Percentiles rank a stretch among this genome's conserved stretches.
phyloP scores from a whole-genome alignment of 2,113 vertebrate genomes.

The Labeo catla region DNA sequence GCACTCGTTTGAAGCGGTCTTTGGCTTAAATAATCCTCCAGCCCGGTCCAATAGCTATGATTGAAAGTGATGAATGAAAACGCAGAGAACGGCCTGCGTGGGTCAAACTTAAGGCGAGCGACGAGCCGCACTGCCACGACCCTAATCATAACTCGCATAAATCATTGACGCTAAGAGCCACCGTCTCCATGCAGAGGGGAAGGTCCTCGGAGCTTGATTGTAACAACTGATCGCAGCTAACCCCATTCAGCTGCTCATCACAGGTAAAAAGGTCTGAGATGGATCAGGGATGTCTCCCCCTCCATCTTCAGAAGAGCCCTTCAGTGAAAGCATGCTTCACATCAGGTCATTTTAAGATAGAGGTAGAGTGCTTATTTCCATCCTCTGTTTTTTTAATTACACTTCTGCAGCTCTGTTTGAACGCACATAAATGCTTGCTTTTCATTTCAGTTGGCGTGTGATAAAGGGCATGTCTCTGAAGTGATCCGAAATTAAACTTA shows the following conservation, averaged over 20 bases:
- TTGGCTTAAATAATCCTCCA: slow-evolving; percentile 31
- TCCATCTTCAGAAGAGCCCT: slow-evolving; percentile 22
- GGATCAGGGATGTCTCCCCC: neutral
- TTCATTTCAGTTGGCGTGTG: neutral
- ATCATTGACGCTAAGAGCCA: slow-evolving; percentile 44
- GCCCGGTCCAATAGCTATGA: slow-evolving; percentile 16
- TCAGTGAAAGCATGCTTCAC: slow-evolving; percentile 20
- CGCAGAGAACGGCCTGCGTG: neutral
- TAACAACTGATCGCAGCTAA: slow-evolving; percentile 32
- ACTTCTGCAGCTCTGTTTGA: neutral
- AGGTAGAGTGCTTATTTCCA: neutral
- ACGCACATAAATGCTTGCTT: neutral
- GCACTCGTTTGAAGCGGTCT: neutral
- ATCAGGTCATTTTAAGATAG: slow-evolving; percentile 7
- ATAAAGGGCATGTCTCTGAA: slow-evolving; percentile 6
- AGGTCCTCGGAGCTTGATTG: slow-evolving; percentile 17
- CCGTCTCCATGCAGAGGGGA: slow-evolving; percentile 14
- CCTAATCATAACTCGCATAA: slow-evolving; percentile 27
- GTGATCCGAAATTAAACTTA: slow-evolving; percentile 6
- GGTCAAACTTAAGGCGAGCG: slow-evolving; percentile 28
- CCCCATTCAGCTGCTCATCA: slow-evolving; percentile 4
- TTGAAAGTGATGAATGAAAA: slow-evolving; percentile 38
- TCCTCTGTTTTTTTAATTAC: slow-evolving; percentile 21
- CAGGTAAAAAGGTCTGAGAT: slow-evolving; percentile 15
- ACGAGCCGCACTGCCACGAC: neutral